Conservation (phyloP, 2,113 vertebrate species). For the Rhinolophus ferrumequinum region DNA sequence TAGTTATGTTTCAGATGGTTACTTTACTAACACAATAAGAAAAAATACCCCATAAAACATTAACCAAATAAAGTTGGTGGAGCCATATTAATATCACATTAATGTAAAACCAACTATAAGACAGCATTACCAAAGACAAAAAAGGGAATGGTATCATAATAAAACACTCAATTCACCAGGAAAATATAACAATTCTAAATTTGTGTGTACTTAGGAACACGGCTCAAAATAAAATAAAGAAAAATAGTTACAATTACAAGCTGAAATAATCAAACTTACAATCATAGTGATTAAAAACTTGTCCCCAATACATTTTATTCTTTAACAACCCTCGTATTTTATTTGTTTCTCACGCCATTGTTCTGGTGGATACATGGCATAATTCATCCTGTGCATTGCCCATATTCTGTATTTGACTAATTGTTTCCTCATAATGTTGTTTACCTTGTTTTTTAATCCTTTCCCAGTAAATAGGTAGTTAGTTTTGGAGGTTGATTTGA, state of each 20-base stretch:
- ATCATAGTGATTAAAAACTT: not conserved
- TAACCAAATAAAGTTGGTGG: not conserved
- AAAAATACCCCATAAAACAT: not conserved
- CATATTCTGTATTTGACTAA: not conserved
- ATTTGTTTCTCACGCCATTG: not conserved
- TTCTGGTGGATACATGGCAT: not conserved
- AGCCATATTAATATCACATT: not conserved
- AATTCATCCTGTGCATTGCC: not conserved
- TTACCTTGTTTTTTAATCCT: not conserved
- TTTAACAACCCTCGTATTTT: not conserved
- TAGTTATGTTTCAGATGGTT: not conserved
- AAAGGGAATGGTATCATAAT: not conserved
- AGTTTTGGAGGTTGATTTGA: not conserved
- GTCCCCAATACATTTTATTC: not conserved
- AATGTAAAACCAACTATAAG: not conserved
- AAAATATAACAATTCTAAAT: not conserved
- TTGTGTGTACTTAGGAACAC: not conserved
- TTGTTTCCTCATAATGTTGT: not conserved
- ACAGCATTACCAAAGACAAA: not conserved
- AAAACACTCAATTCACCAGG: not conserved
- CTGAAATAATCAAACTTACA: not conserved
- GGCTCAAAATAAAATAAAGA: not conserved
- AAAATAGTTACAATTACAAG: not conserved
- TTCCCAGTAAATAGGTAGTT: not conserved
- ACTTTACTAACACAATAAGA: not conserved